Percentiles rank a stretch among this genome's conserved stretches.
Conservation (phyloP, 2,888 invertebrate genomes). For the Periphyllus acericola region DNA sequence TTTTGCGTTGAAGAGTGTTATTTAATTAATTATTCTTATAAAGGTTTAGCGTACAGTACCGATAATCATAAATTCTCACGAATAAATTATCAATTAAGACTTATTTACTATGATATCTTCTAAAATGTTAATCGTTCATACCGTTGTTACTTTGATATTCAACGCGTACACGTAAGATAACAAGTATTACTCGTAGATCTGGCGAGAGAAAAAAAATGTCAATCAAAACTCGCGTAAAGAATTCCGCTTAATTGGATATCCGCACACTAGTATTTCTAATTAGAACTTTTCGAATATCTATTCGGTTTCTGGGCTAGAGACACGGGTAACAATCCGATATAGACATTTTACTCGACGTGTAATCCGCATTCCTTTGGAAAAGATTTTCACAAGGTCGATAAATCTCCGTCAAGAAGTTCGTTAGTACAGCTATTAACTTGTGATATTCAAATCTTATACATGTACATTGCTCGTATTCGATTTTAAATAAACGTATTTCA, state of each 20-base stretch:
- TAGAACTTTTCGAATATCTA: conserved; percentile 16
- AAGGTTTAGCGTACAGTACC: too few relatives aligned
- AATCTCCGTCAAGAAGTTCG: not conserved
- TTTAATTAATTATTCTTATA: not conserved
- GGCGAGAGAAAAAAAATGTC: conserved; percentile 33
- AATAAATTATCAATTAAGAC: not conserved
- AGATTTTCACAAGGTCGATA: not conserved
- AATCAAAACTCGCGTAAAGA: conserved; percentile 40
- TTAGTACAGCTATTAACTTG: not conserved
- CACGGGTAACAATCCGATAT: not conserved
- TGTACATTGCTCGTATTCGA: too few relatives aligned
- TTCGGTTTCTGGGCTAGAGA: not conserved
- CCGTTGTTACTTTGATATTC: not conserved
- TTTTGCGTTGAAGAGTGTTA: not conserved
- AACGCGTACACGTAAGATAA: not conserved
- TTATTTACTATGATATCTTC: not conserved
- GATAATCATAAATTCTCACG: not conserved
- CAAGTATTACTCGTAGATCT: conserved; percentile 11
- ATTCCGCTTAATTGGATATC: conserved; percentile 54
- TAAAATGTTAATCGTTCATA: not conserved
- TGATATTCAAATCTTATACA: not conserved
- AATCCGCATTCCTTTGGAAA: not conserved
- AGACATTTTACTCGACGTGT: not conserved
- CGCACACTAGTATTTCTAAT: conserved; percentile 28
- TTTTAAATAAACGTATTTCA: too few relatives aligned